These are phyloP conservation scores for Mycetomoellerius zeteki DNA, from an alignment of 1,140 invertebrate genomes.

Conservation along the genomic window DNA sequence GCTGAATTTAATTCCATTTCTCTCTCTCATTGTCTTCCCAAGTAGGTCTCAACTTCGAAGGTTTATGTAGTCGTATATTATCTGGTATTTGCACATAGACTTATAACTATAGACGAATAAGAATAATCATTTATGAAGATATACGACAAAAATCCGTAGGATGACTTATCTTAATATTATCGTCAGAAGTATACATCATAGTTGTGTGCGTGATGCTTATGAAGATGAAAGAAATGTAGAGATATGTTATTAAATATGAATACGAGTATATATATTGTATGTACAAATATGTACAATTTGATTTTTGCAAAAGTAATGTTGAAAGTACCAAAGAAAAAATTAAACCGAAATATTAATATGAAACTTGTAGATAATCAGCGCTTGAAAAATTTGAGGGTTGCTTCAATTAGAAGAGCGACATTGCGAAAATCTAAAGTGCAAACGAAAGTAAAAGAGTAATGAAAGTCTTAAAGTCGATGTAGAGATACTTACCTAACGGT, in stretches of 20 bases:
- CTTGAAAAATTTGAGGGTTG: conserved; percentile 32
- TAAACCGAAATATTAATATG: conserved; percentile 18
- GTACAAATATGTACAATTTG: conserved; percentile 35
- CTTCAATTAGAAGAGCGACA: conserved; percentile 50
- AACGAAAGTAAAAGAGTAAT: conserved; percentile 48
- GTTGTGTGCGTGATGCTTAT: conserved; percentile 30
- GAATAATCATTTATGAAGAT: conserved; percentile 24
- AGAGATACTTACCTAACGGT: conserved; percentile 85
- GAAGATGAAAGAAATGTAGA: conserved; percentile 45
- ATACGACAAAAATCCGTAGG: not conserved
- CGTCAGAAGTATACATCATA: conserved; percentile 53
- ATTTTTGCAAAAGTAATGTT: conserved; percentile 40
- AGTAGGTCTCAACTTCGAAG: conserved; percentile 11
- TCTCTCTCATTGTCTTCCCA: not conserved
- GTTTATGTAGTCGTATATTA: conserved; percentile 34
- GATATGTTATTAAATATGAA: conserved; percentile 22
- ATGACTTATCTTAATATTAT: conserved; percentile 50
- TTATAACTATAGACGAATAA: conserved; percentile 43
- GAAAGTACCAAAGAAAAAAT: conserved; percentile 11
- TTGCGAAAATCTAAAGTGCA: conserved; percentile 47
- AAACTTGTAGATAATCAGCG: conserved; percentile 43
- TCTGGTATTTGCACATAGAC: conserved; percentile 6
- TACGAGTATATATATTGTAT: conserved; percentile 3
- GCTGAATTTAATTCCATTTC: conserved; percentile 31
- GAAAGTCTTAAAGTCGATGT: conserved; percentile 39